Evolutionary conservation across 2,888 invertebrate species (phyloP).

Genomic region (Acleris literana): DNA sequence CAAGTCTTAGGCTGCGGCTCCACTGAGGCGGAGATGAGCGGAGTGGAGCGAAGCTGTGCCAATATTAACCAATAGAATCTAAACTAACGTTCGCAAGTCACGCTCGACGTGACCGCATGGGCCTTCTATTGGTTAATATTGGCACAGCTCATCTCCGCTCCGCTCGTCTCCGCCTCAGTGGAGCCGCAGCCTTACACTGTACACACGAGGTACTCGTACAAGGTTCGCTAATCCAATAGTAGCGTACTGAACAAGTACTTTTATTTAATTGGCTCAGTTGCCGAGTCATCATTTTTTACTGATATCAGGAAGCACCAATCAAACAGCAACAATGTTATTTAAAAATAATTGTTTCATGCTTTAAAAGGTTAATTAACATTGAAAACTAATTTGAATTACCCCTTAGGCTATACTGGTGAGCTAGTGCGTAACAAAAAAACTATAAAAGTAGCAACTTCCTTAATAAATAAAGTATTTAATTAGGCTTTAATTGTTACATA

Average conservation of each 20-base stretch:
- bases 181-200: too few species aligned
- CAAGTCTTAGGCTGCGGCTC: too few species aligned
- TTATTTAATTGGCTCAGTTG: conserved; percentile 20
- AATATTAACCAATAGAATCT: too few species aligned
- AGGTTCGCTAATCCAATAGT: conserved; percentile 1
- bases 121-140: too few species aligned
- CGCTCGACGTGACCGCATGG: too few species aligned
- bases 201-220: not conserved
- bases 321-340: conserved; percentile 26
- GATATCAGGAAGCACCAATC: conserved; percentile 25
- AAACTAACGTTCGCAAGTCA: too few species aligned
- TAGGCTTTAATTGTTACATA: not conserved
- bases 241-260: not conserved
- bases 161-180: too few species aligned
- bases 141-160: too few species aligned
- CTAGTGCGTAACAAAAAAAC: conserved; percentile 8
- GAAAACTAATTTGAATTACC: conserved; percentile 17
- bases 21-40: too few species aligned
- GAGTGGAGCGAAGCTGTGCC: too few species aligned
- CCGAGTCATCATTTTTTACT: conserved; percentile 30
- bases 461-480: not conserved
- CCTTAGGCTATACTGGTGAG: conserved; percentile 17
- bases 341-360: conserved; percentile 17
- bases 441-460: conserved; percentile 5
- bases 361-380: conserved; percentile 26